Evolutionary conservation across 2,888 invertebrate genomes (phyloP), one percentile per base, ranked within the genome.

Genomic region (Arrhopalites spinosus): DNA sequence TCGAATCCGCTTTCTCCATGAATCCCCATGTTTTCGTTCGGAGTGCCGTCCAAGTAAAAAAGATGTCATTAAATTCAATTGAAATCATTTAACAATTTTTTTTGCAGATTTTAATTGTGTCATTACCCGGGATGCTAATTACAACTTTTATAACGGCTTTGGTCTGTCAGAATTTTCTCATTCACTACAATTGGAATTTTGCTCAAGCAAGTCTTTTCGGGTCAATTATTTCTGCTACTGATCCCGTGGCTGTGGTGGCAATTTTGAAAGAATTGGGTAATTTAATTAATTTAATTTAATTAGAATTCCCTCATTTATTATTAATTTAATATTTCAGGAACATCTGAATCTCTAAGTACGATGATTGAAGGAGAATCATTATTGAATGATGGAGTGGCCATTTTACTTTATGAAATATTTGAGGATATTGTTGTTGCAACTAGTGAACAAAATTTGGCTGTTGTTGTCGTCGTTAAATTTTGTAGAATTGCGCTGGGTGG

Each of bases 281-380:
- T n/a, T n/a, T 2, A n/a, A n/a, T n/a, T n/a, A n/a, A n/a, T n/a
- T n/a, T n/a, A n/a, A n/a, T n/a, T n/a, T n/a, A n/a, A n/a, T n/a
- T n/a, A n/a, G n/a, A n/a, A 36, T 36, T 36, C 36, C 3, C 11
- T 36, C 36, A 36, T 36, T 36, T 11, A 36, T 36, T 11, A 36
- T 36, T 36, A 3, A 36, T 36, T 3, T 7, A 50, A 20, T 50
- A 17, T 50, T n/a, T n/a, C n/a, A 75, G 86, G 86, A n/a, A 79
- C 84, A 11, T 83, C 84, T 0, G 81, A 86, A 76, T 83, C 84
- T 36, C 79, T 87, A 43, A 84, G 84, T 3, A 84, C 86, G 74
- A 79, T 86, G 15, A 85, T 87, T 30, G 87, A 87, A 79, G 87
- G 87, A 1, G 87, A 87, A 80, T 86, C 87, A 0, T 80, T 87